These are phyloP conservation scores for Yasuhikotakia modesta DNA, from an alignment of 2,797 vertebrate species.

Conservation along the genomic window DNA sequence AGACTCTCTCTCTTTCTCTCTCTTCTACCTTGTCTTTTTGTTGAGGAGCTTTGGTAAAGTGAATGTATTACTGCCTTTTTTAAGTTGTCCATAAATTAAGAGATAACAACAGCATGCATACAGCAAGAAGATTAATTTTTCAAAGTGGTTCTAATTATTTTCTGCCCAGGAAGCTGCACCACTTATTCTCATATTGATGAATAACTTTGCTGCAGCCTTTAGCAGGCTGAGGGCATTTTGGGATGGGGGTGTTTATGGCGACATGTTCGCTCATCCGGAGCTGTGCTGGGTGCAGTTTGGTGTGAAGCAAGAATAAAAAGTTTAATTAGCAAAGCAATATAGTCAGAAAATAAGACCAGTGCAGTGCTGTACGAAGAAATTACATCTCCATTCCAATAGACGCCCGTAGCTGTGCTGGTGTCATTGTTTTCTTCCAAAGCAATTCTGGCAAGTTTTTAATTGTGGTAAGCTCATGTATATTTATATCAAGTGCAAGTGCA, in stretches of 20 bases:
- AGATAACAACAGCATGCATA: conserved; percentile 60
- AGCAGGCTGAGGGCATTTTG: conserved; percentile 1
- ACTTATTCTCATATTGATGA: conserved; percentile 65
- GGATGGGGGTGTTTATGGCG: conserved; percentile 3
- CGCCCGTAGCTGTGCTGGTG: conserved; percentile 55
- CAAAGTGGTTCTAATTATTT: conserved; percentile 70
- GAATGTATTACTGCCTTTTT: conserved; percentile 44
- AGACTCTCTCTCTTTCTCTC: conserved; percentile 3
- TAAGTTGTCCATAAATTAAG: conserved; percentile 56
- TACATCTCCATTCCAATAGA: conserved; percentile 64
- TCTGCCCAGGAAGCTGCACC: conserved; percentile 59
- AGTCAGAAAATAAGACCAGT: conserved; percentile 54
- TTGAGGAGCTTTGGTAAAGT: conserved; percentile 40
- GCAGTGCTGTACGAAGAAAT: conserved; percentile 61
- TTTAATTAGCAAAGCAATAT: conserved; percentile 69
- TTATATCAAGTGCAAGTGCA: conserved; percentile 65
- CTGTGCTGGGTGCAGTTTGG: conserved; percentile 40
- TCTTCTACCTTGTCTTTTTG: conserved; percentile 17
- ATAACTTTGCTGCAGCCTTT: conserved; percentile 63
- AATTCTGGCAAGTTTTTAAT: conserved; percentile 65
- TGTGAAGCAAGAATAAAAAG: conserved; percentile 24
- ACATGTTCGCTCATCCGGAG: conserved; percentile 33
- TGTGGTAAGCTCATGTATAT: conserved; percentile 72
- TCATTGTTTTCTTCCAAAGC: conserved; percentile 61
- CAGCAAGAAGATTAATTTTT: conserved; percentile 63